Base-by-base conservation (phyloP, 2,113 vertebrate genomes). In the Vulpes ferrilata region DNA sequence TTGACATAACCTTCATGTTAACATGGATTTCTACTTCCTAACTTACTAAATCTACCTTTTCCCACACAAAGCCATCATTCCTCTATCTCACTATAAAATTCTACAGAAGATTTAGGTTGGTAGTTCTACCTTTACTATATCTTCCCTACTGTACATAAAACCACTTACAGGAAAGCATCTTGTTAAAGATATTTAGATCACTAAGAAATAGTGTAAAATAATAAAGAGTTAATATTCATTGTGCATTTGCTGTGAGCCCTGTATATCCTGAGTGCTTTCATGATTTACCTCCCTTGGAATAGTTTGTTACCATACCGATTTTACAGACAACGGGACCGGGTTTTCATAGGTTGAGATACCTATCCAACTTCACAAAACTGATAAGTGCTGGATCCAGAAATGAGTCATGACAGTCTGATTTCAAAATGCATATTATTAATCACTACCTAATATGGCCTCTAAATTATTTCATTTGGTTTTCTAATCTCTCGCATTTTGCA, bases 61-160 rank as follows among this genome's bases (percentile, higher is more conserved):
- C 60, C 57, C 20, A 30, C 3, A 0, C 22, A 80, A 83, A 60
- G n/a, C 23, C 48, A 64, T 86, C 12, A 69, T 96, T 88, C 35
- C 57, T 87, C 8, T 64, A 35, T 74, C 27, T 80, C 8, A 22
- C 27, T 67, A 27, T n/a, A 57, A 71, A 88, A 92, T 69, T 78
- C 43, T 92, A 32, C 10, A 65, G 23, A 92, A 90, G 81, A 82
- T 94, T 86, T 25, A 80, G 30, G 30, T 43, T 93, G 53, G 65
- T 94, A 57, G 67, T 95, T 94, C 74, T 91, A 85, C 71, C 96
- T 87, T 22, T 71, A 67, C 17, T 96, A 76, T 94, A 60, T 95
- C 7, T 74, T 88, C 17, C 30, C 20, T 73, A 11, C 38, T 96
- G 2, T 38, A 90, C 73, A 17, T 51, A 96, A 93, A 78, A 74